These are phyloP conservation scores for Cheilosia scutellata DNA, from an alignment of 2,888 invertebrate genomes.

Conservation along the genomic window DNA sequence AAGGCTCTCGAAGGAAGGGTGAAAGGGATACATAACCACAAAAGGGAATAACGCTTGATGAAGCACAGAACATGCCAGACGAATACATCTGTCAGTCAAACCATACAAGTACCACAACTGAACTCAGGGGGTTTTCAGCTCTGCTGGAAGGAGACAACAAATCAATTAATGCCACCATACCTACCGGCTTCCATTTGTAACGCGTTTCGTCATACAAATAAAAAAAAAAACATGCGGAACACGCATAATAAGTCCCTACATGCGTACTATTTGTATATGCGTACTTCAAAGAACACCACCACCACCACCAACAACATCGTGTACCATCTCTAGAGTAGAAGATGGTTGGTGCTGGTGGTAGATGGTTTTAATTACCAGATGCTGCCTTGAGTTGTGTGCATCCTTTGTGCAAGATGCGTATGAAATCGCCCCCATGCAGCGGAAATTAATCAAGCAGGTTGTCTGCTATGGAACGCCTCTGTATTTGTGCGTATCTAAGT, in stretches of 20 bases:
- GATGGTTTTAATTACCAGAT: slow-evolving; percentile 5
- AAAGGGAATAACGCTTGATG: slow-evolving; percentile 34
- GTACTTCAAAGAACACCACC: slow-evolving; percentile 24
- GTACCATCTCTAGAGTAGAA: background rate
- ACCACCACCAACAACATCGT: too few relatives aligned
- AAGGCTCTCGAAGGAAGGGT: background rate
- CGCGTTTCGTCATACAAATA: background rate
- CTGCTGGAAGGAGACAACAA: slow-evolving; percentile 3
- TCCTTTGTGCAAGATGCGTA: slow-evolving; percentile 24
- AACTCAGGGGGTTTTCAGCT: background rate
- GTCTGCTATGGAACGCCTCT: background rate
- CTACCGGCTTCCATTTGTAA: slow-evolving; percentile 16
- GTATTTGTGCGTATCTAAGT: background rate
- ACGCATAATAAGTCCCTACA: slow-evolving; percentile 16
- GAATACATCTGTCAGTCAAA: slow-evolving; percentile 52
- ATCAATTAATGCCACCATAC: slow-evolving; percentile 29
- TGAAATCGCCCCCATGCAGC: slow-evolving; percentile 38
- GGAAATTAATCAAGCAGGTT: slow-evolving; percentile 40
- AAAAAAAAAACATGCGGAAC: slow-evolving; percentile 2
- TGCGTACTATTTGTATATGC: background rate
- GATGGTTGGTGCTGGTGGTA: background rate
- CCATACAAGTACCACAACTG: slow-evolving; percentile 30
- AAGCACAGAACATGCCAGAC: slow-evolving; percentile 28
- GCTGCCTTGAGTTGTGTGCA: background rate
- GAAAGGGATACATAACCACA: background rate